A percentile compares a stretch with the other conserved stretches of the same genome.
Conservation (phyloP, 2,888 invertebrate genomes). For the Eubasilissa splendida region DNA sequence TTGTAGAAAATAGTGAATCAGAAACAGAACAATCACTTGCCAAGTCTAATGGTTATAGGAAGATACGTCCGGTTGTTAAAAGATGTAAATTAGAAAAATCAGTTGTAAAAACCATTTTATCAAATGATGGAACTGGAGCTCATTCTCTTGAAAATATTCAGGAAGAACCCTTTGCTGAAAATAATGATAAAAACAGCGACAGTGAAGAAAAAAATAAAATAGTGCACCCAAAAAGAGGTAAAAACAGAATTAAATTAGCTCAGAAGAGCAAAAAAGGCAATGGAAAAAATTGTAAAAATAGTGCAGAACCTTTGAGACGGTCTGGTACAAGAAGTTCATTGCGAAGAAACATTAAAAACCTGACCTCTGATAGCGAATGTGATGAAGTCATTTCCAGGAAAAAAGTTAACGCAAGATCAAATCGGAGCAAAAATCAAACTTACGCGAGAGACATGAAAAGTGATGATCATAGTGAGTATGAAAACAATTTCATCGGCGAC, state of each 20-base stretch:
- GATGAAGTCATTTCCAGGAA: slow-evolving; percentile 28
- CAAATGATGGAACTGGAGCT: slow-evolving; percentile 29
- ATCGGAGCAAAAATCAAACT: slow-evolving; percentile 17
- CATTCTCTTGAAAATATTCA: slow-evolving; percentile 1
- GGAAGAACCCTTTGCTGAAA: slow-evolving; percentile 13
- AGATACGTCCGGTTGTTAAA: slow-evolving; percentile 74
- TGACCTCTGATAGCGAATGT: slow-evolving; percentile 46
- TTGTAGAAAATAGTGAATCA: slow-evolving; percentile 83
- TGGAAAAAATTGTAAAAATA: neutral
- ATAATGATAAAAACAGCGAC: neutral
- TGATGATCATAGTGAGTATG: slow-evolving; percentile 32
- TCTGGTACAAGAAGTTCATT: slow-evolving; percentile 3
- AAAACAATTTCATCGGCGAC: slow-evolving; percentile 43
- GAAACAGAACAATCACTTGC: slow-evolving; percentile 70
- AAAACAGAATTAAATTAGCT: slow-evolving; percentile 35
- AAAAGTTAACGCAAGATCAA: slow-evolving; percentile 19
- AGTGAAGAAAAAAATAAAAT: slow-evolving; percentile 37
- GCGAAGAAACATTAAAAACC: neutral
- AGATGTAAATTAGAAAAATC: slow-evolving; percentile 66
- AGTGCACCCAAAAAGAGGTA: neutral
- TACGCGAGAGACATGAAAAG: neutral
- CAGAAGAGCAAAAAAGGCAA: neutral
- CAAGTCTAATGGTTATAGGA: slow-evolving; percentile 63
- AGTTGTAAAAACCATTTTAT: slow-evolving; percentile 34
- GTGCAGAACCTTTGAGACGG: neutral